A percentile compares a stretch with the other conserved stretches of the same genome.
phyloP scores from a whole-genome alignment of 2,113 vertebrate genomes.

The Otolemur garnettii region DNA sequence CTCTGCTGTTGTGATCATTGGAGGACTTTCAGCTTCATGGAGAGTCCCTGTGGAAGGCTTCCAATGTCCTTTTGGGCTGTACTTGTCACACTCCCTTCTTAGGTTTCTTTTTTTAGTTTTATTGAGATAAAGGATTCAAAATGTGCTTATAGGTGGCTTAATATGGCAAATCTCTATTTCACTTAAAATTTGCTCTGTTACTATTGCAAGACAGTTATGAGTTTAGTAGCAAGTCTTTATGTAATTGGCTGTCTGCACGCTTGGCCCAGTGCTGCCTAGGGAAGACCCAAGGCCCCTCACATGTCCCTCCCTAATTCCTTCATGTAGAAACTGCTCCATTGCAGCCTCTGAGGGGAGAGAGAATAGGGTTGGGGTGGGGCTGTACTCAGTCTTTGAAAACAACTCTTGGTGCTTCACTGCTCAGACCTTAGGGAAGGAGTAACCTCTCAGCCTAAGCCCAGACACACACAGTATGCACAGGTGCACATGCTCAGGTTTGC shows the following conservation, averaged over 20 bases:
- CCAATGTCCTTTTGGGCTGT: background rate
- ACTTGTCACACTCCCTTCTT: background rate
- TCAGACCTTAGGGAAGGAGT: background rate
- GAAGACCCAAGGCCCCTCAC: background rate
- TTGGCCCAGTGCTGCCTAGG: background rate
- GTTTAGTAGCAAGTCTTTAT: background rate
- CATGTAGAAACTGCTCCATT: background rate
- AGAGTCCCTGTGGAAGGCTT: background rate
- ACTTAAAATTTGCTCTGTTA: background rate
- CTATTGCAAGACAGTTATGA: background rate
- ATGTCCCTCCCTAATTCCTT: rapidly evolving
- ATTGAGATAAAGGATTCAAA: background rate
- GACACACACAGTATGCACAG: too few species aligned
- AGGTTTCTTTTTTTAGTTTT: too few species aligned
- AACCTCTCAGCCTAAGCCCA: background rate
- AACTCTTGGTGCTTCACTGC: background rate
- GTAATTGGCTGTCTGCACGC: too few species aligned
- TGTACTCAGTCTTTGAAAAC: background rate
- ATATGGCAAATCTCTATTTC: background rate
- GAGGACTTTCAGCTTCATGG: background rate
- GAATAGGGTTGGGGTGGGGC: background rate
- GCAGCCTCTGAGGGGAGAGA: background rate
- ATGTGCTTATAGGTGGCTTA: background rate
- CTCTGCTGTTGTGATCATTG: background rate
- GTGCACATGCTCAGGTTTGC: too few species aligned